Evolutionary conservation across 1,140 invertebrate species (phyloP).

Genomic region (Archegozetes longisetosus): DNA sequence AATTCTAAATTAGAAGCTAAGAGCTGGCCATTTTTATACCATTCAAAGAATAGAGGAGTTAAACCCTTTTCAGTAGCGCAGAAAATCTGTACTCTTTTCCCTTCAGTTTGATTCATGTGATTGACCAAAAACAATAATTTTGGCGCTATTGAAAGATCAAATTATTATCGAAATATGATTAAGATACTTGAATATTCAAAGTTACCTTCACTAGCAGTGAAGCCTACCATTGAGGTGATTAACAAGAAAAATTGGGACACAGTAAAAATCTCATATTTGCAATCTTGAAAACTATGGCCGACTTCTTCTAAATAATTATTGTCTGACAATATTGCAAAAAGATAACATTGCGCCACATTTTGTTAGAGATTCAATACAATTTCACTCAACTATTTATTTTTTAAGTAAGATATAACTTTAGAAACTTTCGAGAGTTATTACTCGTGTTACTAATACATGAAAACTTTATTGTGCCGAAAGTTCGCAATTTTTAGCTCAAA

Average conservation of each 20-base stretch:
- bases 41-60: conserved; percentile 2
- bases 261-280: background rate
- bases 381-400: background rate
- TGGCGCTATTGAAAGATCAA: conserved; percentile 3
- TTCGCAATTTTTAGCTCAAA: background rate
- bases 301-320: background rate
- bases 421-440: background rate
- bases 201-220: background rate
- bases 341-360: background rate
- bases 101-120: conserved; percentile 1
- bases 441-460: background rate
- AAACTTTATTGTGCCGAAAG: background rate
- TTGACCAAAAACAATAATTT: background rate
- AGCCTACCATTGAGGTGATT: background rate
- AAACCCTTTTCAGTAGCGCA: background rate
- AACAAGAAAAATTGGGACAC: background rate
- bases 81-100: conserved; percentile 4
- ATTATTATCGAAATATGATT: background rate
- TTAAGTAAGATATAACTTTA: background rate
- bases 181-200: background rate
- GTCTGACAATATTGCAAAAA: too few relatives aligned
- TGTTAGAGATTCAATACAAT: background rate
- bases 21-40: conserved; percentile 3
- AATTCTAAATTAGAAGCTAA: conserved; percentile 1
- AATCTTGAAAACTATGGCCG: background rate